Conservation (phyloP, 2,113 vertebrate species). For the Laticauda laticaudata region DNA sequence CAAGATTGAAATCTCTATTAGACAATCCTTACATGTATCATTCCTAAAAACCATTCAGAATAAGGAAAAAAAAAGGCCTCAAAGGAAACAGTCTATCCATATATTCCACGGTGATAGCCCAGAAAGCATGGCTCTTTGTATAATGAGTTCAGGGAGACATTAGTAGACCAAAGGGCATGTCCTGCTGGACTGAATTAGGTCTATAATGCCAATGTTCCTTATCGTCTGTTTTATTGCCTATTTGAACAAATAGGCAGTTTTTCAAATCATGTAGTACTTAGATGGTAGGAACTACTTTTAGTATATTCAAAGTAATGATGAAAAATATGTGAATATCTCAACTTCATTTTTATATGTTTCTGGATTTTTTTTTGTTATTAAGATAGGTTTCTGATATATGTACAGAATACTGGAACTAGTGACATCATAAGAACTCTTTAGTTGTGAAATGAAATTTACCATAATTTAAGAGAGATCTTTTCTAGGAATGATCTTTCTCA, state of each 20-base stretch:
- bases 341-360: background rate
- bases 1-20: too few relatives aligned
- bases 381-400: background rate
- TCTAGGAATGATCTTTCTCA: background rate
- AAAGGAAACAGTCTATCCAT: background rate
- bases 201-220: background rate
- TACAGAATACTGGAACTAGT: background rate
- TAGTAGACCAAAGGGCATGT: background rate
- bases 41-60: background rate
- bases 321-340: background rate
- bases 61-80: background rate
- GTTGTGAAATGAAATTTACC: background rate
- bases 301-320: background rate
- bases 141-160: background rate
- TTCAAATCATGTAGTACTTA: background rate
- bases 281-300: background rate
- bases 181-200: background rate
- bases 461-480: background rate
- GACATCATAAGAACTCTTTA: background rate
- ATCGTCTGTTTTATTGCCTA: background rate
- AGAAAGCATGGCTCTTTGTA: background rate
- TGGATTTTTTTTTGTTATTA: background rate
- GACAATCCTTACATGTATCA: background rate
- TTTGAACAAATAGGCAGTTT: background rate
- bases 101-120: background rate